phyloP scores from a whole-genome alignment of 2,888 invertebrate genomes.

The Trichogramma evanescens region DNA sequence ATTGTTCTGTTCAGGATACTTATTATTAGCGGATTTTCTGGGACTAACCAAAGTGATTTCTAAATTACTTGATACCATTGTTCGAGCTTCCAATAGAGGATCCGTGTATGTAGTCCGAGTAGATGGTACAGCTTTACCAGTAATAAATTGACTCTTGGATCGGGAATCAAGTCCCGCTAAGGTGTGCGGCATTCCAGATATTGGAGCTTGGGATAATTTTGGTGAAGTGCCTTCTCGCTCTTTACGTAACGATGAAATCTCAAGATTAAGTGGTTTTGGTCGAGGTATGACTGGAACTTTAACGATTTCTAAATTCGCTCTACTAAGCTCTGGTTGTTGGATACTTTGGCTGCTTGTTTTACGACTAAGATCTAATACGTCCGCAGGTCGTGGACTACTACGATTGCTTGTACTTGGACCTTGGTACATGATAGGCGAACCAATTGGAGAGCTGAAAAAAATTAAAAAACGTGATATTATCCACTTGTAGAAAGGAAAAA shows the following conservation, averaged over 20 bases:
- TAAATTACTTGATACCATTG: slow-evolving; percentile 58
- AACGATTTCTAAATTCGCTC: slow-evolving; percentile 54
- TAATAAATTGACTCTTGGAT: slow-evolving; percentile 14
- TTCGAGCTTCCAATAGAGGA: slow-evolving; percentile 46
- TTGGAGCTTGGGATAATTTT: neutral
- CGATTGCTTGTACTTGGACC: neutral
- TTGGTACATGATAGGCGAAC: no score
- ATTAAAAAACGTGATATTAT: no score
- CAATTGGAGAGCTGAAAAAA: no score
- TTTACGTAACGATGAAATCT: slow-evolving; percentile 46
- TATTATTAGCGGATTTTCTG: slow-evolving; percentile 22
- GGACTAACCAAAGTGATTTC: slow-evolving; percentile 65
- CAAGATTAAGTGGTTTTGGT: slow-evolving; percentile 48
- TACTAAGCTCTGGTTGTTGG: slow-evolving; percentile 43
- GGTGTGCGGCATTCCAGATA: neutral
- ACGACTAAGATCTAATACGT: slow-evolving; percentile 61
- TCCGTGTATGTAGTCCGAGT: neutral
- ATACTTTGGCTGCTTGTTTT: slow-evolving; percentile 36
- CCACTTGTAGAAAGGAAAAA: no score
- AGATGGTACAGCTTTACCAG: neutral
- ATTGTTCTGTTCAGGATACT: no score
- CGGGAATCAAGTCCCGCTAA: slow-evolving; percentile 28
- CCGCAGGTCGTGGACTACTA: slow-evolving; percentile 27
- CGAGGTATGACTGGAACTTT: slow-evolving; percentile 50
- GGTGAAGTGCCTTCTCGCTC: slow-evolving; percentile 28